Conservation (phyloP, 1,140 invertebrate species). For the Homalodisca vitripennis region DNA sequence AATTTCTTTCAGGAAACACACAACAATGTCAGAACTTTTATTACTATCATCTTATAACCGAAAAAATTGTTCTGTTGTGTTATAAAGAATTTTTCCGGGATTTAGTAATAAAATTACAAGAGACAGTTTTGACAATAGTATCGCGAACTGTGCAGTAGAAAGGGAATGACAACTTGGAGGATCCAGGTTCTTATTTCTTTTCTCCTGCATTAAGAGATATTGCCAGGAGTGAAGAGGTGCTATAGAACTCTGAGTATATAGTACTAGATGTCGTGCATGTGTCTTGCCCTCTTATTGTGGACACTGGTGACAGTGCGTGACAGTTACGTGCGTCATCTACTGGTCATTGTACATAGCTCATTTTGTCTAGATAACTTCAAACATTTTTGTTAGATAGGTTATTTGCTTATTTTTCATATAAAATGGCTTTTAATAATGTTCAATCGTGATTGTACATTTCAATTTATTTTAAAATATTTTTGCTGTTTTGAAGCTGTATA, state of each 20-base stretch:
- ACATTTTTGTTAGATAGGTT: slow-evolving; percentile 16
- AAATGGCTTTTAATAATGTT: slow-evolving; percentile 23
- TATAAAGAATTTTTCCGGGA: no score
- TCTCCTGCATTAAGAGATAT: not conserved
- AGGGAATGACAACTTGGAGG: not conserved
- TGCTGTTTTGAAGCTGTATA: slow-evolving; percentile 1
- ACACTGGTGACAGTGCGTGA: slow-evolving; percentile 15
- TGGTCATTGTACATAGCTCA: slow-evolving; percentile 19
- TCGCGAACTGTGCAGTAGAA: not conserved
- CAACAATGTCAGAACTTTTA: not conserved
- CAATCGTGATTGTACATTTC: slow-evolving; percentile 19
- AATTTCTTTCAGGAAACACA: slow-evolving; percentile 10
- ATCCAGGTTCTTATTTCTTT: not conserved
- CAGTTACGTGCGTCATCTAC: not conserved
- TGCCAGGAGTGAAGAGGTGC: slow-evolving; percentile 12
- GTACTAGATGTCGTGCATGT: slow-evolving; percentile 24
- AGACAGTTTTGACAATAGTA: no score
- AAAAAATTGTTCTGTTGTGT: no score
- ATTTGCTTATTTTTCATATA: slow-evolving; percentile 14
- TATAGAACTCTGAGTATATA: not conserved
- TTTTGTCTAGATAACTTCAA: slow-evolving; percentile 22
- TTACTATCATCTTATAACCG: no score
- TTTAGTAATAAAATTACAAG: no score
- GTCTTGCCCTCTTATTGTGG: slow-evolving; percentile 21
- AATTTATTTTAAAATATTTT: slow-evolving; percentile 5